Evolutionary conservation across 2,113 vertebrate species (phyloP).

Genomic region (Crotalus viridis): DNA sequence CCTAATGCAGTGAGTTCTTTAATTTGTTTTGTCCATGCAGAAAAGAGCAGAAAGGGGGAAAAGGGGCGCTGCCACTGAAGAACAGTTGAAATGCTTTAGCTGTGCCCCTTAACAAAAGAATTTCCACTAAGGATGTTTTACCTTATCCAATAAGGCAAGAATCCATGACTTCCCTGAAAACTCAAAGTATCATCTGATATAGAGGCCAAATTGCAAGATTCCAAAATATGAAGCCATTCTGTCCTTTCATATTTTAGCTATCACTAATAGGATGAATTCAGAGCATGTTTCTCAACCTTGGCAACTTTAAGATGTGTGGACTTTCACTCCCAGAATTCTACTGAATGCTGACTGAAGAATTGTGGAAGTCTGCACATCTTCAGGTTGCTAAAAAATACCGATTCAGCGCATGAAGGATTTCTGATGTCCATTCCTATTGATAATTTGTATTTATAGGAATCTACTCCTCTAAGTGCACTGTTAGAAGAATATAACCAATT

Average conservation of each 20-base stretch:
- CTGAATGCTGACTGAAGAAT: background rate
- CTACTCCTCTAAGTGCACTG: background rate
- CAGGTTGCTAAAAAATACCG: background rate
- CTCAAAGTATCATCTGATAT: background rate
- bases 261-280: background rate
- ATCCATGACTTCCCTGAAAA: background rate
- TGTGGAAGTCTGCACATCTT: background rate
- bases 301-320: background rate
- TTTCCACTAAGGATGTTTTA: background rate
- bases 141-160: background rate
- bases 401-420: background rate
- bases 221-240: background rate
- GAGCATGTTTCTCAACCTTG: background rate
- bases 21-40: background rate
- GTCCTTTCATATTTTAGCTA: background rate
- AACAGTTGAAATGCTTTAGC: background rate
- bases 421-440: background rate
- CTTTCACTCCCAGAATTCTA: background rate
- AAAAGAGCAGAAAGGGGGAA: background rate
- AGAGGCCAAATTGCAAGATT: background rate
- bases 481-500: background rate
- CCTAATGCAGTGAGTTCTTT: background rate
- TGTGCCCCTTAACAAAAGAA: background rate
- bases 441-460: background rate
- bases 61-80: background rate